A percentile compares a stretch with the other conserved stretches of the same genome.
Evolutionary conservation across 2,797 vertebrate genomes (phyloP).

Genomic region (Alectoris magna): DNA sequence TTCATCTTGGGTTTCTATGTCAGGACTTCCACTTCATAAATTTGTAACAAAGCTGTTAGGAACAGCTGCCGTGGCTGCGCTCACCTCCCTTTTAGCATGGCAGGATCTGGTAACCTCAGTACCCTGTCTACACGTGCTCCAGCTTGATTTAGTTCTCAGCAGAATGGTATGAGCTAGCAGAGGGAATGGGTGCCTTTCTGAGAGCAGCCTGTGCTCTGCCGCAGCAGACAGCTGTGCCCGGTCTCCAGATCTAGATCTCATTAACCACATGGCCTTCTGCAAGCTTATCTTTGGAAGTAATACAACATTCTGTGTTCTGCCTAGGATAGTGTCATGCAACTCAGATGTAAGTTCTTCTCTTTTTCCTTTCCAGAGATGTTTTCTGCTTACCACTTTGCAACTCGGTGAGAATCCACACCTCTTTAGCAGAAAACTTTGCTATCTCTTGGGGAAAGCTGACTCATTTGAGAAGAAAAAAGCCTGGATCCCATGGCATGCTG

Average conservation of each 20-base stretch:
- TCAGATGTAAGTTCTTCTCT: not conserved
- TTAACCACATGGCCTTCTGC: not conserved
- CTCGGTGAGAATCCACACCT: not conserved
- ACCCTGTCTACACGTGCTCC: not conserved
- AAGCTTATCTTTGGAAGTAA: not conserved
- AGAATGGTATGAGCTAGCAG: not conserved
- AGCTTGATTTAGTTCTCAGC: not conserved
- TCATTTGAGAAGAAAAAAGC: not conserved
- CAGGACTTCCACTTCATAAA: constrained; percentile 45
- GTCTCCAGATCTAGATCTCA: not conserved
- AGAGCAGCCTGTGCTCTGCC: not conserved
- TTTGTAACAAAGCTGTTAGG: not conserved
- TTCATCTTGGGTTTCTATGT: constrained; percentile 48
- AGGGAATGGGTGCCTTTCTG: rapidly evolving
- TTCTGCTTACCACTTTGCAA: not conserved
- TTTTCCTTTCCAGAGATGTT: not conserved
- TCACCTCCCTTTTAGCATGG: not conserved
- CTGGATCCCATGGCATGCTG: not conserved
- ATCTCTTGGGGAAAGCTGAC: not conserved
- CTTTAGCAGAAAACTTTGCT: not conserved
- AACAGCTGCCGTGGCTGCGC: not conserved
- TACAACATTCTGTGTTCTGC: not conserved
- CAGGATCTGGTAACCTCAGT: not conserved
- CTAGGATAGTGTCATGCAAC: not conserved
- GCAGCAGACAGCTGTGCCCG: not conserved